Base-by-base conservation (phyloP, 53 echinoderm and acorn worm genomes). In the Zoroaster sp. region DNA sequence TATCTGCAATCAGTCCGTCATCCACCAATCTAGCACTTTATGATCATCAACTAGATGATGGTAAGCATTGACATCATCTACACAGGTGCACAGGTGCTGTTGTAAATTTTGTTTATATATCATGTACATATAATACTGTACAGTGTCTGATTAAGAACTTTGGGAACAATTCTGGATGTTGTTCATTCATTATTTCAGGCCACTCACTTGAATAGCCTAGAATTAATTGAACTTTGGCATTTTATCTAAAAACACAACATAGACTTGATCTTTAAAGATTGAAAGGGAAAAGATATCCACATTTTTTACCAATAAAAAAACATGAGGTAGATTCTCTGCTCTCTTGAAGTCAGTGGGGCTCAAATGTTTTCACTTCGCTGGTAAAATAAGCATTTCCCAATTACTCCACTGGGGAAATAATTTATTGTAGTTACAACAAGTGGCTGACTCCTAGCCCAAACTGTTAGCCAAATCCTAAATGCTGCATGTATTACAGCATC, bases 1-100 rank as follows among this genome's bases (percentile, higher is more conserved):
- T 88, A 88, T 28, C 77, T 88, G 46, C 66, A 76, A 69, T 28
- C 77, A 7, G 7, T 76, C 20, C 31, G 65, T 40, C 77, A 77
- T 2, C 52, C 77, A 49, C 77, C 77, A 35, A 28, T 33, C 28
- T 46, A 77, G 51, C 66, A 82, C 31, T 43, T 41, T 33, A 34
- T 28, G 14, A 30, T 67, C 43, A 44, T 32, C 44, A 79, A 25
- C 63, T 79, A 79, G 55, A 37, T 55, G 79, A 79, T 37, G 40
- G 63, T 59, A 9, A 79, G 51, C 47, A 15, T 6, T 35, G 35
- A 51, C 76, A 47, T 76, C 52, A 76, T 76, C 49, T 76, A 51
- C 76, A 34, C n/a, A 46, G 76, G 33, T 76, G 4, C 35, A 36
- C 33, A 42, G 76, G 42, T 76, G 76, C 47, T 42, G 34, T 49